These are phyloP conservation scores for Drosophila aff. DNA, from an alignment of 1,140 invertebrate genomes.

Conservation along the genomic window DNA sequence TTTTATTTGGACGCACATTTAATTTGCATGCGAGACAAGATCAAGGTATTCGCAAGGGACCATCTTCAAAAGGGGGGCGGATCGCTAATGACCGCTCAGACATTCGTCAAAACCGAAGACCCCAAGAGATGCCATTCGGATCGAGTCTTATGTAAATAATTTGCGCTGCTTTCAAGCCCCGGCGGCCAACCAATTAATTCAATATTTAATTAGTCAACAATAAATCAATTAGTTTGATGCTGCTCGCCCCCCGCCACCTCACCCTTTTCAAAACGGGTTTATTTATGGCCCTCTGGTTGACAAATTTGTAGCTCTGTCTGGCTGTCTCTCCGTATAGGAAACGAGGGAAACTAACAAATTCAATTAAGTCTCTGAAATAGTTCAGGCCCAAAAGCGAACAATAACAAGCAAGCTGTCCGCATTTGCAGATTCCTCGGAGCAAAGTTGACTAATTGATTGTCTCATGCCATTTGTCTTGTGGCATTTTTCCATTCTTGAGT, in stretches of 20 bases:
- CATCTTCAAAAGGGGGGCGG: slow-evolving; percentile 5
- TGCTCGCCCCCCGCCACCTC: neutral
- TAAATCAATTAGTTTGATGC: slow-evolving; percentile 77
- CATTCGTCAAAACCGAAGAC: slow-evolving; percentile 55
- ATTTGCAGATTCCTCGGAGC: slow-evolving; percentile 49
- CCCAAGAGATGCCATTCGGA: slow-evolving; percentile 33
- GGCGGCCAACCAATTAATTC: slow-evolving; percentile 75
- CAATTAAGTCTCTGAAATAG: slow-evolving; percentile 74
- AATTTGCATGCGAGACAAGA: slow-evolving; percentile 75
- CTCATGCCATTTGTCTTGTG: slow-evolving; percentile 67
- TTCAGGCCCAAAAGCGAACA: slow-evolving; percentile 59
- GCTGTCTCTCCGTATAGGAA: slow-evolving; percentile 10
- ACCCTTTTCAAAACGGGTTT: slow-evolving; percentile 61
- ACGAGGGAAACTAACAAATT: slow-evolving; percentile 70
- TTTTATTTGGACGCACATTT: slow-evolving; percentile 47
- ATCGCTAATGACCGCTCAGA: slow-evolving; percentile 45
- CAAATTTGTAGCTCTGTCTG: slow-evolving; percentile 60
- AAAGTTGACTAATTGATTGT: slow-evolving; percentile 76
- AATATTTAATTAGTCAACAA: slow-evolving; percentile 83
- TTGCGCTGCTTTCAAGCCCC: slow-evolving; percentile 44
- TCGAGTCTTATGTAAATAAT: slow-evolving; percentile 71
- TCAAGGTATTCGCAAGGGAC: slow-evolving; percentile 52
- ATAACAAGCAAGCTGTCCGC: slow-evolving; percentile 43
- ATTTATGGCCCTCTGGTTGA: slow-evolving; percentile 68
- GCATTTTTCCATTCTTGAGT: slow-evolving; percentile 29